Percentiles rank a stretch among this genome's conserved stretches.
Conservation (phyloP, 2,797 vertebrate species). For the Otolemur crassicaudatus region DNA sequence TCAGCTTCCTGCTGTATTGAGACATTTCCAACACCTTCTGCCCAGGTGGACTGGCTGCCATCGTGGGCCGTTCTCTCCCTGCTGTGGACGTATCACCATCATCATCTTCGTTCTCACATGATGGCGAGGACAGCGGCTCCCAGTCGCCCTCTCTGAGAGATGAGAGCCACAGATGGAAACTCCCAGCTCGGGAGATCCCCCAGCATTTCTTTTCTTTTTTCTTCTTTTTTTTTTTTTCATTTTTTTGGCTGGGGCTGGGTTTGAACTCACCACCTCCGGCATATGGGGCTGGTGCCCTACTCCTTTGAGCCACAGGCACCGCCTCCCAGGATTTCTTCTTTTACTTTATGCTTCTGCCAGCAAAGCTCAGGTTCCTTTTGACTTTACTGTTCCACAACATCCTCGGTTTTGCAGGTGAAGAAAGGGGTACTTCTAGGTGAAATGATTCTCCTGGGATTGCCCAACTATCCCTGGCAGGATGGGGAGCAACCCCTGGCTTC, state of each 20-base stretch:
- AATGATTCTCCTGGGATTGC: background rate
- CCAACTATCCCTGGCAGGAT: background rate
- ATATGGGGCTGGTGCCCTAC: too few species aligned
- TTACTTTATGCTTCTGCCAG: background rate
- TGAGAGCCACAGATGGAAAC: background rate
- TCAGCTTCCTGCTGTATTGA: background rate
- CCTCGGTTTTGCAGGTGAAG: background rate
- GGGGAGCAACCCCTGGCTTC: background rate
- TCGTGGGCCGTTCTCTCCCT: background rate
- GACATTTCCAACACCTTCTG: background rate
- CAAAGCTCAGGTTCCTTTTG: background rate
- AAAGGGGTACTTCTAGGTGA: too few species aligned
- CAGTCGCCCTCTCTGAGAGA: background rate
- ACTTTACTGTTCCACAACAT: background rate
- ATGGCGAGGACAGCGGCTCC: fast-evolving
- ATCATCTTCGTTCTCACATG: background rate
- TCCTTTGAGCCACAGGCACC: too few species aligned
- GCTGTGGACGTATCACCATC: background rate
- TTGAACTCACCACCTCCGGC: too few species aligned
- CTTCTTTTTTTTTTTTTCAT: too few species aligned
- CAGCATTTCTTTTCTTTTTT: background rate
- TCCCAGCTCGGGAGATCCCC: fast-evolving
- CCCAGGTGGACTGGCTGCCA: background rate
- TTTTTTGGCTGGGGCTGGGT: too few species aligned
- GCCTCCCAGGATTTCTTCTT: background rate